These are phyloP conservation scores for Aporrectodea caliginosa DNA, from an alignment of 1,140 invertebrate species.

Conservation along the genomic window DNA sequence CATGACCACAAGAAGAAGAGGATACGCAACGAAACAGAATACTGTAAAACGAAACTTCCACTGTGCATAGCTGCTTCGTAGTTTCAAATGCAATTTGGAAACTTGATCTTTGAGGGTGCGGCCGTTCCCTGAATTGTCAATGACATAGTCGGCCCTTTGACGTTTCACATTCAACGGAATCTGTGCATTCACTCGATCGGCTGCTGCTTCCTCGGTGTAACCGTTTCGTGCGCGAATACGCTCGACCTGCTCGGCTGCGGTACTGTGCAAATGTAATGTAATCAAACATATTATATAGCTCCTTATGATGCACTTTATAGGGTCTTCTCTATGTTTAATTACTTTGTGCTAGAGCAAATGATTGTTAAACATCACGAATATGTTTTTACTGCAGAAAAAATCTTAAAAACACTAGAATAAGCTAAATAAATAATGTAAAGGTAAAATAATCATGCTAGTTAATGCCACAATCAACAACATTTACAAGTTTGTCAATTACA, in stretches of 20 bases:
- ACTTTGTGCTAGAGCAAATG: not conserved
- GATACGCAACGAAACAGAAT: too few species aligned
- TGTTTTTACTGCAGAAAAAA: not conserved
- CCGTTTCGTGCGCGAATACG: not conserved
- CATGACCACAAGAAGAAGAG: too few species aligned
- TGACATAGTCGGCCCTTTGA: not conserved
- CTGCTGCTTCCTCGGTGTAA: not conserved
- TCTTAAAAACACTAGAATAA: not conserved
- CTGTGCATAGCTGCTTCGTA: not conserved
- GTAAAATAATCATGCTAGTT: too few species aligned
- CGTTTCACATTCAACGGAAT: slow-evolving; percentile 2
- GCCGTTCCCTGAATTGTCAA: not conserved
- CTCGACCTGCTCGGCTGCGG: slow-evolving; percentile 35
- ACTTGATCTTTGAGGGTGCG: not conserved
- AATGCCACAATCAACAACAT: too few species aligned
- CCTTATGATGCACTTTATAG: too few species aligned
- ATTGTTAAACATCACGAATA: not conserved
- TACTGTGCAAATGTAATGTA: slow-evolving; percentile 35
- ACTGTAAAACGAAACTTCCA: not conserved
- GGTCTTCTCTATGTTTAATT: too few species aligned
- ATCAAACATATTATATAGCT: too few species aligned
- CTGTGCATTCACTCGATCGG: not conserved
- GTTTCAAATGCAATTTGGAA: not conserved
- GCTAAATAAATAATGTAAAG: too few species aligned
- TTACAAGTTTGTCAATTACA: too few species aligned